Evolutionary conservation across 2,797 vertebrate species (phyloP).

Genomic region (Coendou prehensilis): DNA sequence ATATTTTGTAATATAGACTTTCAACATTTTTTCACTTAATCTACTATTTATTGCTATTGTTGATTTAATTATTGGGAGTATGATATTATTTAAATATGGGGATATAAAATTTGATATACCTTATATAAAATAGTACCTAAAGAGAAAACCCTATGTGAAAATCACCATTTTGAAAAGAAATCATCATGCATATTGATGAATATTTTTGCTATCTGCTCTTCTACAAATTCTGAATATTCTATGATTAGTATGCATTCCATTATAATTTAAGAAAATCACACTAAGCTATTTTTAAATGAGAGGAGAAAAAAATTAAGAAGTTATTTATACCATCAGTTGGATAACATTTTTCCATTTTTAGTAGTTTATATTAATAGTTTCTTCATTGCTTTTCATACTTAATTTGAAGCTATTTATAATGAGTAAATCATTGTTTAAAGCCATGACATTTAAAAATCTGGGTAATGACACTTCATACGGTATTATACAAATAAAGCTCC

Average conservation of each 20-base stretch:
- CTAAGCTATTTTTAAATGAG: neutral
- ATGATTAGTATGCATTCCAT: neutral
- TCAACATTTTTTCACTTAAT: neutral
- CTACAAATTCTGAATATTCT: neutral
- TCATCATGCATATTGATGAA: neutral
- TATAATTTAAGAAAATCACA: neutral
- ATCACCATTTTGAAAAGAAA: neutral
- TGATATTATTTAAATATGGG: neutral
- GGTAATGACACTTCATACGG: neutral
- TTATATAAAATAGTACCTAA: neutral
- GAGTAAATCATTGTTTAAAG: neutral
- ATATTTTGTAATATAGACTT: neutral
- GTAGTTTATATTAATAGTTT: neutral
- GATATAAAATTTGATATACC: neutral
- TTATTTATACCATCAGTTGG: rapidly evolving
- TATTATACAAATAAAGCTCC: neutral
- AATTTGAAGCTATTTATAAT: neutral
- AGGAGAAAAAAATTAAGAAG: neutral
- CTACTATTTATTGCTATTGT: neutral
- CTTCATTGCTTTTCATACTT: neutral
- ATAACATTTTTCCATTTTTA: neutral
- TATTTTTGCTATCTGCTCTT: neutral
- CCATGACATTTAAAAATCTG: neutral
- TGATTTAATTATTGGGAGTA: neutral
- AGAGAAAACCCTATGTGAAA: neutral